phyloP scores from a whole-genome alignment of 2,797 vertebrate genomes.

The Lemur catta region DNA sequence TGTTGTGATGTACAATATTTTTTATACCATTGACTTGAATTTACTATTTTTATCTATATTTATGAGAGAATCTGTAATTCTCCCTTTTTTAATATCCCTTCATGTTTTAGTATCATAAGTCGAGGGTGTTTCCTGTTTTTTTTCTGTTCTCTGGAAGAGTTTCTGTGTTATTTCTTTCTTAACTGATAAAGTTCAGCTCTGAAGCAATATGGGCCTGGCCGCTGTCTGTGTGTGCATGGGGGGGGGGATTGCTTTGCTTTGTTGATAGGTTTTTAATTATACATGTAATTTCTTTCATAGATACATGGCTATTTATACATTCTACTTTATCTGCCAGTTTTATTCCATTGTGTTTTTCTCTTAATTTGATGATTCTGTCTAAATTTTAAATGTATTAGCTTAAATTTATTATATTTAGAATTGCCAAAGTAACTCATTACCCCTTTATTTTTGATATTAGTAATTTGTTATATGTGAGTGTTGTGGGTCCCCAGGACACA shows the following conservation, averaged over 20 bases:
- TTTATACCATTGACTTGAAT: background rate
- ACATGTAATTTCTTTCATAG: background rate
- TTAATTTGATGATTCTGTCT: background rate
- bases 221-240: background rate
- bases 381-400: background rate
- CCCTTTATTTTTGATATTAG: background rate
- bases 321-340: background rate
- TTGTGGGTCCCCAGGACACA: background rate
- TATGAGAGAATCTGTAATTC: background rate
- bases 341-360: background rate
- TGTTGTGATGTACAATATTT: background rate
- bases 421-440: background rate
- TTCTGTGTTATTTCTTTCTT: background rate
- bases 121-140: background rate
- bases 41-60: background rate
- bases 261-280: background rate
- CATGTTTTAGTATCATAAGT: background rate
- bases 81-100: background rate
- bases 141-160: background rate
- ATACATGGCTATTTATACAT: background rate
- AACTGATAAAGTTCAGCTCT: background rate
- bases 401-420: background rate
- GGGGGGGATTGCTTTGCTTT: background rate
- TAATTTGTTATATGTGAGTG: background rate
- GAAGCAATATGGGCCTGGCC: background rate